phyloP scores from a whole-genome alignment of 2,797 vertebrate species.

The Heterohyrax brucei region DNA sequence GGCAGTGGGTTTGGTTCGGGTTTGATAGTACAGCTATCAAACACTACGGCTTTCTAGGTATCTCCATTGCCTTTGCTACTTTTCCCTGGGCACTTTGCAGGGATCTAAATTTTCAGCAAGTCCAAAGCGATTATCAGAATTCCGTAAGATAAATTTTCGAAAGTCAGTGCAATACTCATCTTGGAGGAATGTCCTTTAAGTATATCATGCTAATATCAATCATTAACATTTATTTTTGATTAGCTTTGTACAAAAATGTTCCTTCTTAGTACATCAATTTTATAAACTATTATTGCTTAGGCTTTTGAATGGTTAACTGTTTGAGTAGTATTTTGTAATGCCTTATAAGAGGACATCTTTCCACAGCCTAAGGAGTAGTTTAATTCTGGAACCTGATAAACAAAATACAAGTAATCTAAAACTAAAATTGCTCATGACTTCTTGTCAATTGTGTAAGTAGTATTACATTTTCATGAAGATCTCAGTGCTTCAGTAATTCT shows the following conservation, averaged over 20 bases:
- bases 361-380: not conserved
- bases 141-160: not conserved
- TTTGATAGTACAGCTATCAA: not conserved
- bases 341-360: not conserved
- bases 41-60: not conserved
- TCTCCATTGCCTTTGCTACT: not conserved
- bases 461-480: conserved; percentile 7
- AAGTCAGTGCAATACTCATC: not conserved
- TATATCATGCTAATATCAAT: not conserved
- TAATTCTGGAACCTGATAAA: not conserved
- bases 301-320: conserved; percentile 9
- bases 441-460: not conserved
- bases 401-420: not conserved
- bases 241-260: not conserved
- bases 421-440: conserved; percentile 7
- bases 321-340: conserved; percentile 9
- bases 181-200: conserved; percentile 32
- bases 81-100: conserved; percentile 34
- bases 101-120: not conserved
- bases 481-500: conserved; percentile 10
- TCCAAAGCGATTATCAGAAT: conserved; percentile 3
- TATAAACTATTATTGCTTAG: conserved; percentile 3
- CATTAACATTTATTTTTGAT: conserved; percentile 17
- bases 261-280: not conserved
- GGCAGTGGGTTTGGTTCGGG: too few relatives aligned